These are phyloP conservation scores for Perodicticus potto DNA, from an alignment of 2,797 vertebrate species.

Conservation along the genomic window DNA sequence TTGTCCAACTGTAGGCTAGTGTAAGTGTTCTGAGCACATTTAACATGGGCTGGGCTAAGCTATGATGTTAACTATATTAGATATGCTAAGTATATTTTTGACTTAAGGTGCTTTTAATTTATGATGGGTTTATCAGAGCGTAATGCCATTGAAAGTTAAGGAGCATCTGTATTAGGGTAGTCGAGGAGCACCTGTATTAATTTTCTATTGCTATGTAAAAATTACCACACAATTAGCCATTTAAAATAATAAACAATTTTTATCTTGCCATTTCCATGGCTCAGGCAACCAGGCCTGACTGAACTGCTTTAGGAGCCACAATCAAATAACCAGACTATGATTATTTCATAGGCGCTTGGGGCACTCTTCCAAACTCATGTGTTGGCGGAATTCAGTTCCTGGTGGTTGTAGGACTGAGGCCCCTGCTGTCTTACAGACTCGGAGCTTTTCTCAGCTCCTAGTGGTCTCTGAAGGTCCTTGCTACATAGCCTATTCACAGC, in stretches of 20 bases:
- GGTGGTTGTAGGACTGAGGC: neutral
- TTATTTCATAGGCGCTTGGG: neutral
- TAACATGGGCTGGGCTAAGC: neutral
- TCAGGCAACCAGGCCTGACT: neutral
- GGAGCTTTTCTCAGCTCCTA: neutral
- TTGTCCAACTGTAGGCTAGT: neutral
- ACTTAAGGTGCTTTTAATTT: neutral
- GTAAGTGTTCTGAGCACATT: neutral
- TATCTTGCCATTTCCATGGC: neutral
- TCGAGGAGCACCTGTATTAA: neutral
- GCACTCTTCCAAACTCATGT: neutral
- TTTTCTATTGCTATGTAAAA: conserved; percentile 22
- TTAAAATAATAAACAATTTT: neutral
- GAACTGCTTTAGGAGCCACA: neutral
- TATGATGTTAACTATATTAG: neutral
- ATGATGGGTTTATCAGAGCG: neutral
- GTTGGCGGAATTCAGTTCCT: neutral
- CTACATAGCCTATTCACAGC: neutral
- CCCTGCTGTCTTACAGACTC: neutral
- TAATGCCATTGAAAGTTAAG: neutral
- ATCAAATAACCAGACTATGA: neutral
- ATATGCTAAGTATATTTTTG: neutral
- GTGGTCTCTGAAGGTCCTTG: neutral
- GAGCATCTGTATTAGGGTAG: neutral
- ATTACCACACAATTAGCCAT: neutral